Evolutionary conservation across 2,888 invertebrate species (phyloP).

Genomic region (Caenorhabditis virilis): DNA sequence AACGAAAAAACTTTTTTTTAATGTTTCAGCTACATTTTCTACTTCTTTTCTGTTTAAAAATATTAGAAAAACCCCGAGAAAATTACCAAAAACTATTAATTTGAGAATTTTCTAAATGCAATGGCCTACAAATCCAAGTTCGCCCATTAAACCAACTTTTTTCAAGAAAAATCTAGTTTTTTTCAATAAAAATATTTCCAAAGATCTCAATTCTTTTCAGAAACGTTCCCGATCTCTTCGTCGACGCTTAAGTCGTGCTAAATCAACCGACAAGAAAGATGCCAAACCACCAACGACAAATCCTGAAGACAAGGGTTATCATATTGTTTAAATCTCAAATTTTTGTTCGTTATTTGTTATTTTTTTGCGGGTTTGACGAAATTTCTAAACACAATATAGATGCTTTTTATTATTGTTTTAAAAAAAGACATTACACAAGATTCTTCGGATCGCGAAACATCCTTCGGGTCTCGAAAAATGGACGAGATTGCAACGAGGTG

Average conservation of each 20-base stretch:
- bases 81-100: too few relatives aligned
- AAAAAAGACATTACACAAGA: background rate
- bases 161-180: too few relatives aligned
- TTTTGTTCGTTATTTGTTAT: constrained; percentile 9
- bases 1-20: too few relatives aligned
- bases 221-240: constrained; percentile 55
- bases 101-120: too few relatives aligned
- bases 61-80: too few relatives aligned
- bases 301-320: constrained; percentile 44
- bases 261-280: constrained; percentile 51
- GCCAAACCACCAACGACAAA: constrained; percentile 22
- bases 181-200: too few relatives aligned
- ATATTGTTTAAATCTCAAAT: constrained; percentile 39
- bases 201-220: too few relatives aligned
- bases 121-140: too few relatives aligned
- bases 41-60: too few relatives aligned
- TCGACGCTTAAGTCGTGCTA: constrained; percentile 53
- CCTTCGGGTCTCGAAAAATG: background rate
- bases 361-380: constrained; percentile 10
- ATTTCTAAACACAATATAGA: too few relatives aligned
- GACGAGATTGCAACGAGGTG: constrained; percentile 6
- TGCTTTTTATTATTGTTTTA: constrained; percentile 3
- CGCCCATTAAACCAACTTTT: too few relatives aligned
- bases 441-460: constrained; percentile 10
- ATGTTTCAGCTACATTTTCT: too few relatives aligned